phyloP scores from a whole-genome alignment of 2,888 invertebrate genomes.

The Cabera pusaria region DNA sequence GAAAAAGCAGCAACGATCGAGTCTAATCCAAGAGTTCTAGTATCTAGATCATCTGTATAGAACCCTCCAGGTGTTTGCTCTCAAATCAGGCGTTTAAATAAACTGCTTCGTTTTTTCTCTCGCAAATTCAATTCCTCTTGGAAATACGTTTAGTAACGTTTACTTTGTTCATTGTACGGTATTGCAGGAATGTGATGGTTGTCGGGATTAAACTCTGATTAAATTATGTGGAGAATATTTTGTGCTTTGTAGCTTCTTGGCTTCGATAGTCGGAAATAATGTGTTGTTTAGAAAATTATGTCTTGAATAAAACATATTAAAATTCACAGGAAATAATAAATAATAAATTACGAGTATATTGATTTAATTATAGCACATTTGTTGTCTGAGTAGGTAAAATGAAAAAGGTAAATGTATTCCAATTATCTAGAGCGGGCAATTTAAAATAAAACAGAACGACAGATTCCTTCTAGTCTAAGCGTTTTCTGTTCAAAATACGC shows the following conservation, averaged over 20 bases:
- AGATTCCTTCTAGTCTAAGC: no score
- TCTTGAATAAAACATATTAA: no score
- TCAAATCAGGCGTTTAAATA: slow-evolving; percentile 78
- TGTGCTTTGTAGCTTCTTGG: slow-evolving; percentile 7
- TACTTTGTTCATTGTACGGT: slow-evolving; percentile 49
- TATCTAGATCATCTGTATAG: no score
- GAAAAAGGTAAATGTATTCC: no score
- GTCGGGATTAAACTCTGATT: slow-evolving; percentile 25
- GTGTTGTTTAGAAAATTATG: no score
- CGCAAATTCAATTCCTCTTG: slow-evolving; percentile 65
- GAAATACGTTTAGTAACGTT: slow-evolving; percentile 61
- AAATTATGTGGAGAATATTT: slow-evolving; percentile 19
- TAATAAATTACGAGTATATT: no score
- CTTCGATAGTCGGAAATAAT: slow-evolving; percentile 4
- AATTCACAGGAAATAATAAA: no score
- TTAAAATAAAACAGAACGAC: no score
- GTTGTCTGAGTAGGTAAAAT: no score
- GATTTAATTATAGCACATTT: no score
- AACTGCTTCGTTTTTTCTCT: slow-evolving; percentile 68
- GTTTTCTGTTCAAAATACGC: slow-evolving; percentile 6
- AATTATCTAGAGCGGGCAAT: no score
- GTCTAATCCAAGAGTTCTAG: slow-evolving; percentile 19
- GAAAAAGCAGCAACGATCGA: slow-evolving; percentile 17
- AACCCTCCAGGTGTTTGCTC: slow-evolving; percentile 68
- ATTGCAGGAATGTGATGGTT: slow-evolving; percentile 34